Conservation (phyloP, 2,888 invertebrate genomes). For the Pogonocherus hispidulus region DNA sequence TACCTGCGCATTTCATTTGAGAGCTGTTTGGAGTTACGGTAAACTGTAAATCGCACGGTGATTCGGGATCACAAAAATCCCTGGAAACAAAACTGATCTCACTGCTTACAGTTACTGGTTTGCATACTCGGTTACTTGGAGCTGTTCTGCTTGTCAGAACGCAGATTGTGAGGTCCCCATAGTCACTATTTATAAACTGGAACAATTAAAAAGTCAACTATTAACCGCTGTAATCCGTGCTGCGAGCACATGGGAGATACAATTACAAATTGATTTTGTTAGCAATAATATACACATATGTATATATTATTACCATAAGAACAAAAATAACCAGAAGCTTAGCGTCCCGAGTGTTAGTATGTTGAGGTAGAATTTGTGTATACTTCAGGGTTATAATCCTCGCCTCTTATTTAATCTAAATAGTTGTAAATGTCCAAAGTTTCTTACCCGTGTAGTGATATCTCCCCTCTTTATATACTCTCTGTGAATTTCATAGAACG, state of each 20-base stretch:
- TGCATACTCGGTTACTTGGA: constrained; percentile 67
- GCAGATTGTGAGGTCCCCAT: constrained; percentile 63
- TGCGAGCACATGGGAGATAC: not conserved
- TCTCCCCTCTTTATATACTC: constrained; percentile 56
- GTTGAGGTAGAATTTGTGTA: no score
- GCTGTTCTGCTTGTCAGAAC: constrained; percentile 52
- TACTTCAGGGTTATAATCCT: no score
- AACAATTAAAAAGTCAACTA: constrained; percentile 37
- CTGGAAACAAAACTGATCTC: constrained; percentile 70
- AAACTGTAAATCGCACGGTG: constrained; percentile 68
- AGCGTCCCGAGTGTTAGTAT: no score
- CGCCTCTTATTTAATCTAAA: no score
- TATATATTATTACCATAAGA: no score
- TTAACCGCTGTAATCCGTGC: not conserved
- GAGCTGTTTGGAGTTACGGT: constrained; percentile 70
- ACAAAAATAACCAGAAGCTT: no score
- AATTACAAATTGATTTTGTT: not conserved
- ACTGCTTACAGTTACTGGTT: constrained; percentile 68
- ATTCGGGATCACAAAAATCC: constrained; percentile 70
- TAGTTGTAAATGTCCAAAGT: no score
- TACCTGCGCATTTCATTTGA: constrained; percentile 75
- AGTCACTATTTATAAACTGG: constrained; percentile 64
- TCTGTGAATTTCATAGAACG: constrained; percentile 67
- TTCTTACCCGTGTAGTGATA: constrained; percentile 58
- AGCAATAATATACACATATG: no score